A percentile compares a stretch with the other conserved stretches of the same genome.
Conservation (phyloP, 2,113 vertebrate genomes). For the Nyctibius bracteatus region DNA sequence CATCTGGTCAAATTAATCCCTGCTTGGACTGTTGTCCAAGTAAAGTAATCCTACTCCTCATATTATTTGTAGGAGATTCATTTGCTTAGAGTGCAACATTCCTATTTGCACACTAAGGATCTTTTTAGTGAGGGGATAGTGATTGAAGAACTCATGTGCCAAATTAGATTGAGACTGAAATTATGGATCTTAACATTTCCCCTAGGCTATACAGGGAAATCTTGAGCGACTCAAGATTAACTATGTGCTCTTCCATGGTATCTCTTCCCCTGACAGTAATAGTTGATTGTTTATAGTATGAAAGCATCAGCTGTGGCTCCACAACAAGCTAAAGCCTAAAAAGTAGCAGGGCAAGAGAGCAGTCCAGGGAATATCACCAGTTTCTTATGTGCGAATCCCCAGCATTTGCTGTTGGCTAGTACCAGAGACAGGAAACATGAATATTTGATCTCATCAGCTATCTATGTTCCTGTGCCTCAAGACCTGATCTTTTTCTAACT, state of each 20-base stretch:
- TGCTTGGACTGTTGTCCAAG: background rate
- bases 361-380: background rate
- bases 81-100: background rate
- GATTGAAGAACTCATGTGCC: background rate
- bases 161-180: background rate
- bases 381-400: fast-evolving
- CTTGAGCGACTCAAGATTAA: background rate
- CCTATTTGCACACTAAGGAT: background rate
- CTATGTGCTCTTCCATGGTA: background rate
- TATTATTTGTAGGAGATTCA: background rate
- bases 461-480: background rate
- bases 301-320: background rate
- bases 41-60: background rate
- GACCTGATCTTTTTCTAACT: background rate
- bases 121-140: background rate
- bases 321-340: background rate
- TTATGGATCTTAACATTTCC: background rate
- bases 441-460: background rate
- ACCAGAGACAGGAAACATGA: background rate
- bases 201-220: background rate
- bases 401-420: background rate
- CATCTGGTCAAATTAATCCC: background rate
- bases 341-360: background rate
- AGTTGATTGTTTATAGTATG: background rate
- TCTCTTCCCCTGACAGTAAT: background rate